phyloP scores from a whole-genome alignment of 2,113 vertebrate genomes.

The Xyliphius kryptos region DNA sequence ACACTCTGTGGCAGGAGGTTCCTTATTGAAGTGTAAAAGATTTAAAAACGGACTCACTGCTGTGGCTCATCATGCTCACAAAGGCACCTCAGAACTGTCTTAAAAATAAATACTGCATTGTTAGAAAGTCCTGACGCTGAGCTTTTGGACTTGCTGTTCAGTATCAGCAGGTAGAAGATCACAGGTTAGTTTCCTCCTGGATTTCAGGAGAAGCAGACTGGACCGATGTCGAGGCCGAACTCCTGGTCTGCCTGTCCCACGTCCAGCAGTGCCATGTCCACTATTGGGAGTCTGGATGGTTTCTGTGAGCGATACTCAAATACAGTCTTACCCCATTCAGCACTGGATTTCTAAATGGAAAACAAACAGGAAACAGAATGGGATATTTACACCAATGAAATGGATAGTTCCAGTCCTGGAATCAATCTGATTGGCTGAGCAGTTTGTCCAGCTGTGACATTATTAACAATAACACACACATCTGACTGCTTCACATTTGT shows the following conservation, averaged over 20 bases:
- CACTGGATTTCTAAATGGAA: conserved; percentile 43
- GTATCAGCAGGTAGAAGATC: conserved; percentile 71
- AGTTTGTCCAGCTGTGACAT: no score
- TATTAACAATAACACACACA: no score
- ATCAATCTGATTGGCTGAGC: no score
- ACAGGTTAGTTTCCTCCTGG: conserved; percentile 60
- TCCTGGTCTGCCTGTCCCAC: conserved; percentile 82
- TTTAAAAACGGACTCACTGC: not conserved
- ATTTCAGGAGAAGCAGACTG: conserved; percentile 90
- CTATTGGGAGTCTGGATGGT: conserved; percentile 78
- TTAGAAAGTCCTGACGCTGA: conserved; percentile 12
- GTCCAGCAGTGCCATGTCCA: conserved; percentile 88
- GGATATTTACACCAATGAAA: no score
- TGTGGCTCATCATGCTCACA: conserved; percentile 21
- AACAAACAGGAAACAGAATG: conserved; percentile 2
- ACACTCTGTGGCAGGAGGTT: conserved; percentile 27
- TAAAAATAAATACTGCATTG: conserved; percentile 37
- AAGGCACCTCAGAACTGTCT: conserved; percentile 24
- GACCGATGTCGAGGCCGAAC: conserved; percentile 88
- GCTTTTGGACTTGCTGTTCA: conserved; percentile 70
- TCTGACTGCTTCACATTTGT: no score
- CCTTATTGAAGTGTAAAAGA: conserved; percentile 24
- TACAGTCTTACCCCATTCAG: conserved; percentile 75
- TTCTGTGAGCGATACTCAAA: conserved; percentile 93
- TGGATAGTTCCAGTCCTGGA: no score